Evolutionary conservation across 2,888 invertebrate genomes (phyloP), one percentile per base, ranked within the genome.

Genomic region (Hirtodrosophila cameraria): DNA sequence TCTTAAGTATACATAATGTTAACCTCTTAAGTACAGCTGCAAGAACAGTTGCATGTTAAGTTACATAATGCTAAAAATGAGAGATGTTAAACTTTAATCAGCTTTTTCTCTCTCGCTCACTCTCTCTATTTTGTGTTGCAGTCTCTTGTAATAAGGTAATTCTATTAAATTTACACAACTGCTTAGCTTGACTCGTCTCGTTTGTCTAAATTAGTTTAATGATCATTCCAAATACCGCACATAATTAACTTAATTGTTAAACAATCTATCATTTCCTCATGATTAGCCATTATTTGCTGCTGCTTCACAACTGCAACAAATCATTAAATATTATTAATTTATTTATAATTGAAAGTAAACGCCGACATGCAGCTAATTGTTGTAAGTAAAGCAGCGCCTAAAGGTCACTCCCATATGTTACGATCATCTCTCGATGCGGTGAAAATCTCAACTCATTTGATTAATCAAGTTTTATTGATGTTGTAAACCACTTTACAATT

Each of bases 311-410:
- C 65, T 55, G 53, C 54, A 36, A 43, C 30, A 49, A 63, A 83
- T 69, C 80, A 83, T 86, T 80, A 67, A 66, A 70, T 42, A 66
- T 83, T 57, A 82, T 79, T 77, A 78, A 79, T 79, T 82, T 75
- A 70, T 76, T 83, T 60, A 69, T 66, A 86, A 79, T 75, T 75
- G 64, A 67, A 68, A 63, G 55, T 53, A 54, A 69, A 69, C 43
- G 62, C 75, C 55, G 64, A 55, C 69, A 35, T 64, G 50, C 49
- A 54, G 30, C 52, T 59, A 76, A 68, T 60, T 60, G 67, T 60
- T 60, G 67, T 52, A 64, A 50, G 28, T 72, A 54, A 60, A 65
- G 59, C 57, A 60, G 16, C 45, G 60, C 45, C 35, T 30, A 48
- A 63, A 68, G 52, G 65, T 70, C 60, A 43, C 55, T 36, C 55